Evolutionary conservation across 1,140 invertebrate species (phyloP).

Genomic region (Cepaea nemoralis): DNA sequence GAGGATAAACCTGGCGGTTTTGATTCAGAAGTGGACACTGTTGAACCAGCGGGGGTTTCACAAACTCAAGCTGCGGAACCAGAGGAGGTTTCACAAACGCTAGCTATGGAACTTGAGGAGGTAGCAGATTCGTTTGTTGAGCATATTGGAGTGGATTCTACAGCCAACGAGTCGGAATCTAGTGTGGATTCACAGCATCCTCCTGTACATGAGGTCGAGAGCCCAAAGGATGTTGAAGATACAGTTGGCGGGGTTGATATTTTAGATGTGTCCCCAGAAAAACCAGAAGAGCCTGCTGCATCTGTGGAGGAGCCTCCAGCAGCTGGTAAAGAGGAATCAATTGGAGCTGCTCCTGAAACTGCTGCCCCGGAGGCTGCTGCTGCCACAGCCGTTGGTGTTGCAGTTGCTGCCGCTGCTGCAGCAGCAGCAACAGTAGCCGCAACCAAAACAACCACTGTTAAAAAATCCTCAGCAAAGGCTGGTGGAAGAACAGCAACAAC

Average conservation of each 20-base stretch:
- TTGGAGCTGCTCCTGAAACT: neutral
- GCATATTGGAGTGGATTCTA: neutral
- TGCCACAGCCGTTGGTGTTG: neutral
- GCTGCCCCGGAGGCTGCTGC: constrained; percentile 13
- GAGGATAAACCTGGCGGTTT: neutral
- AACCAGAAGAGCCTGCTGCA: neutral
- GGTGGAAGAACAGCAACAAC: neutral
- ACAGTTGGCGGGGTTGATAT: neutral
- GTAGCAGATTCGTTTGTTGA: constrained; percentile 5
- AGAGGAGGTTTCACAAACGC: neutral
- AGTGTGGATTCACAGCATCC: neutral
- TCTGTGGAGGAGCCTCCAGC: neutral
- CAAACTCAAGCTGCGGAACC: constrained; percentile 1
- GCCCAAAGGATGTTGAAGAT: neutral
- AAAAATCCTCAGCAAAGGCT: constrained; percentile 21
- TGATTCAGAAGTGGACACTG: neutral
- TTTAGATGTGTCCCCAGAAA: neutral
- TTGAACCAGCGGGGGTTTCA: neutral
- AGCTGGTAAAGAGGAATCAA: neutral
- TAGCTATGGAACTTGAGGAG: neutral
- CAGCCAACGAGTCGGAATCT: neutral
- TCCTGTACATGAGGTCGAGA: neutral
- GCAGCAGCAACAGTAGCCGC: neutral
- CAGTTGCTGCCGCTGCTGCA: constrained; percentile 10
- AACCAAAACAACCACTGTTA: constrained; percentile 18